Evolutionary conservation across 2,797 vertebrate species (phyloP).

Genomic region (Enoplosus armatus): DNA sequence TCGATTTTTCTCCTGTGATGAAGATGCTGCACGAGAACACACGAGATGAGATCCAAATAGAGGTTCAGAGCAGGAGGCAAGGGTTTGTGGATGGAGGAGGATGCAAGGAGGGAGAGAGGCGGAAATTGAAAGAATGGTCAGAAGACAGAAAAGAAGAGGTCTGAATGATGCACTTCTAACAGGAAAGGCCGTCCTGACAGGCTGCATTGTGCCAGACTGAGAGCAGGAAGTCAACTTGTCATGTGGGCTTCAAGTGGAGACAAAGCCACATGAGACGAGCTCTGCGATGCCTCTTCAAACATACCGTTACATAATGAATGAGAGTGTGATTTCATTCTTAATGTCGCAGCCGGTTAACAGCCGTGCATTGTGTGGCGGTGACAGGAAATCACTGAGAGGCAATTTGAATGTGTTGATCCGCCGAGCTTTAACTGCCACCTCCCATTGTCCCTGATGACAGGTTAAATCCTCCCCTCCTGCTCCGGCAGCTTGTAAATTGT

Average conservation of each 20-base stretch:
- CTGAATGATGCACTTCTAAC: constrained; percentile 2
- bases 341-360: constrained; percentile 37
- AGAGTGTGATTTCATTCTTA: constrained; percentile 46
- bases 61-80: background rate
- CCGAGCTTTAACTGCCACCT: constrained; percentile 40
- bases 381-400: constrained; percentile 48
- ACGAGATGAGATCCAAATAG: background rate
- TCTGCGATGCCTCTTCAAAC: constrained; percentile 27
- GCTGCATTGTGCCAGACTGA: constrained; percentile 37
- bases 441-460: constrained; percentile 41
- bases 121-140: background rate
- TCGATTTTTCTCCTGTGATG: background rate
- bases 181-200: constrained; percentile 25
- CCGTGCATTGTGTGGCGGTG: constrained; percentile 41
- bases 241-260: constrained; percentile 47
- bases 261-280: constrained; percentile 42
- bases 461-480: constrained; percentile 36
- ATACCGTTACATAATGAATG: constrained; percentile 42
- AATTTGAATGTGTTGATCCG: constrained; percentile 47
- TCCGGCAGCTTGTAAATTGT: constrained; percentile 6
- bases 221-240: constrained; percentile 56
- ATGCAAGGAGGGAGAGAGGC: background rate
- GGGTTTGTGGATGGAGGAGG: background rate
- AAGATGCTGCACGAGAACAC: background rate
- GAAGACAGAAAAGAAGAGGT: background rate